Conservation (phyloP, 2,888 invertebrate species). For the Drosophila trichaetosa region DNA sequence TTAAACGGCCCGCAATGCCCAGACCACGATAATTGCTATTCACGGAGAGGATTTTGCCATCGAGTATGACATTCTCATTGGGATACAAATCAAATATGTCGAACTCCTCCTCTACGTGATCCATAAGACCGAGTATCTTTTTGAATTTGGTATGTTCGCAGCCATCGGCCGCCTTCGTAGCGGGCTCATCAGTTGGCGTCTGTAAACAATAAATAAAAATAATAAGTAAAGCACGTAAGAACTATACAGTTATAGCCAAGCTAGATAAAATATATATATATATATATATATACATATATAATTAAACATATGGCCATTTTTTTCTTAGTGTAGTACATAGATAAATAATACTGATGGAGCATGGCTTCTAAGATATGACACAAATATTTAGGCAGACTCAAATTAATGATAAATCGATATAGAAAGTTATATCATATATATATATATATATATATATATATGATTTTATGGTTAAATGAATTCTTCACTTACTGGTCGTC, state of each 20-base stretch:
- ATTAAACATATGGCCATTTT: not conserved
- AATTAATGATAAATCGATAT: not conserved
- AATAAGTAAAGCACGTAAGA: not conserved
- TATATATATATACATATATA: no score
- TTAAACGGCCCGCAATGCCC: constrained; percentile 84
- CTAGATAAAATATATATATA: no score
- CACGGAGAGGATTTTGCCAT: constrained; percentile 85
- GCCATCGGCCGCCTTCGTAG: constrained; percentile 64
- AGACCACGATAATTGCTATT: constrained; percentile 83
- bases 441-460: not conserved
- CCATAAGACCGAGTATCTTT: constrained; percentile 86
- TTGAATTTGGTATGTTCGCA: constrained; percentile 86
- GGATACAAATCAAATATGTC: constrained; percentile 85
- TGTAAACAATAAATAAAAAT: not conserved
- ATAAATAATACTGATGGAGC: not conserved
- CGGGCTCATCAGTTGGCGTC: constrained; percentile 36
- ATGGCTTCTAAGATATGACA: not conserved
- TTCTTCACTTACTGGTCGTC: constrained; percentile 76
- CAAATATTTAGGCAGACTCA: not conserved
- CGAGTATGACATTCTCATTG: constrained; percentile 81
- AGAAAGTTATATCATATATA: not conserved
- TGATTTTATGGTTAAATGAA: not conserved
- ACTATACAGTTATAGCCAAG: not conserved
- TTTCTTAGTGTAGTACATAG: not conserved
- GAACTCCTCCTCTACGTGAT: constrained; percentile 85